Evolutionary conservation across 2,888 invertebrate species (phyloP).

Genomic region (Terebella lapidaria): DNA sequence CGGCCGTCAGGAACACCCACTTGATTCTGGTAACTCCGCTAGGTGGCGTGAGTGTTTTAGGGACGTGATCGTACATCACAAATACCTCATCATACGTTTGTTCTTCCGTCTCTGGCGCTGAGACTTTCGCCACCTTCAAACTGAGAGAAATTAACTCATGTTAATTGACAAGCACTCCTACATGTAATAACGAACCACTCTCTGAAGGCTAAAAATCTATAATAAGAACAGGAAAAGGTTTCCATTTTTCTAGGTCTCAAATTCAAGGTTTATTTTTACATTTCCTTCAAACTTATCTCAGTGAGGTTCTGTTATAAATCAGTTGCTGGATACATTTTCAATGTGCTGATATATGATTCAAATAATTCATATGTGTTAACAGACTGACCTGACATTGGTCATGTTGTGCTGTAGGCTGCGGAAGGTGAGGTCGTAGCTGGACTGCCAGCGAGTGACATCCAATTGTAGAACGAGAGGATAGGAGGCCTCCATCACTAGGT

Average conservation of each 20-base stretch:
- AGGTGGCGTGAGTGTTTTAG: slow-evolving; percentile 24
- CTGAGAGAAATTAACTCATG: too few relatives aligned
- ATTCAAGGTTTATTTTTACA: too few relatives aligned
- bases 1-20: slow-evolving; percentile 35
- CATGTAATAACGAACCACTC: too few relatives aligned
- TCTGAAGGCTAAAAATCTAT: too few relatives aligned
- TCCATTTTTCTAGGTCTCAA: too few relatives aligned
- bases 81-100: slow-evolving; percentile 23
- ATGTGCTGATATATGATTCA: too few relatives aligned
- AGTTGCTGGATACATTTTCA: too few relatives aligned
- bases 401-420: neutral
- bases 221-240: too few relatives aligned
- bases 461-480: slow-evolving; percentile 23
- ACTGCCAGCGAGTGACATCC: slow-evolving; percentile 27
- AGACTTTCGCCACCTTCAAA: slow-evolving; percentile 3
- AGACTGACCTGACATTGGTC: slow-evolving; percentile 25
- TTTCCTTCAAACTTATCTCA: too few relatives aligned
- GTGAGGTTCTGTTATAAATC: too few relatives aligned
- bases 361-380: too few relatives aligned
- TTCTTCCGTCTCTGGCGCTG: slow-evolving; percentile 26
- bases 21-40: slow-evolving; percentile 13
- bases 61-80: slow-evolving; percentile 31
- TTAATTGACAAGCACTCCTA: too few relatives aligned
- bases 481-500: slow-evolving; percentile 21
- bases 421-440: slow-evolving; percentile 31